Percentiles rank a stretch among this genome's conserved stretches.
Conservation (phyloP, 2,888 invertebrate genomes). For the Lithosia quadra region DNA sequence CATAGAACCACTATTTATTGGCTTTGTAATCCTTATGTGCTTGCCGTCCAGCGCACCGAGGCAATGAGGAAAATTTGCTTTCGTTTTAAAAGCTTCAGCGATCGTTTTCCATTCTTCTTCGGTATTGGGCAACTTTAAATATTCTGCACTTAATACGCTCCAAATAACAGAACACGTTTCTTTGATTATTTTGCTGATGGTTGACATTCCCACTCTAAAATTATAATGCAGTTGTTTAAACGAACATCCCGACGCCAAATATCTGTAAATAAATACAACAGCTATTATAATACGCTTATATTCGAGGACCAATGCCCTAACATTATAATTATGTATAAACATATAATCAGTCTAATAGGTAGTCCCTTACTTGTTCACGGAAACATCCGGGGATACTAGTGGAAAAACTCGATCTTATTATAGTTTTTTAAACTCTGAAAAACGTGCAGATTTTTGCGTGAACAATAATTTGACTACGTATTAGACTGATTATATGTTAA, state of each 20-base stretch:
- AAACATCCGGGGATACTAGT: too few species aligned
- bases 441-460: too few species aligned
- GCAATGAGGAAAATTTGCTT: slow-evolving; percentile 45
- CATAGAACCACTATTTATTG: slow-evolving; percentile 31
- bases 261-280: slow-evolving; percentile 21
- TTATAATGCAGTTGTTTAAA: slow-evolving; percentile 32
- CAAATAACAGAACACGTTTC: slow-evolving; percentile 39
- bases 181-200: slow-evolving; percentile 28
- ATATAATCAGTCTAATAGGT: too few species aligned
- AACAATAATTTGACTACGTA: slow-evolving; percentile 13
- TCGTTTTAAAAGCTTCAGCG: slow-evolving; percentile 43
- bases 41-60: slow-evolving; percentile 19
- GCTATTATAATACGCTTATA: slow-evolving; percentile 8
- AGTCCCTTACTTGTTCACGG: too few species aligned
- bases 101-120: slow-evolving; percentile 19
- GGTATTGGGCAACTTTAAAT: slow-evolving; percentile 28
- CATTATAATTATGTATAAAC: too few species aligned
- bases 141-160: slow-evolving; percentile 30
- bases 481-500: slow-evolving; percentile 7
- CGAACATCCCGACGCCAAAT: slow-evolving; percentile 27
- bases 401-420: too few species aligned
- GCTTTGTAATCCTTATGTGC: slow-evolving; percentile 38
- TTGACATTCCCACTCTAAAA: slow-evolving; percentile 26
- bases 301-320: slow-evolving; percentile 13
- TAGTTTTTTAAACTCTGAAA: too few species aligned